Base-by-base conservation (phyloP, 2,888 invertebrate species). In the Oscheius onirici region DNA sequence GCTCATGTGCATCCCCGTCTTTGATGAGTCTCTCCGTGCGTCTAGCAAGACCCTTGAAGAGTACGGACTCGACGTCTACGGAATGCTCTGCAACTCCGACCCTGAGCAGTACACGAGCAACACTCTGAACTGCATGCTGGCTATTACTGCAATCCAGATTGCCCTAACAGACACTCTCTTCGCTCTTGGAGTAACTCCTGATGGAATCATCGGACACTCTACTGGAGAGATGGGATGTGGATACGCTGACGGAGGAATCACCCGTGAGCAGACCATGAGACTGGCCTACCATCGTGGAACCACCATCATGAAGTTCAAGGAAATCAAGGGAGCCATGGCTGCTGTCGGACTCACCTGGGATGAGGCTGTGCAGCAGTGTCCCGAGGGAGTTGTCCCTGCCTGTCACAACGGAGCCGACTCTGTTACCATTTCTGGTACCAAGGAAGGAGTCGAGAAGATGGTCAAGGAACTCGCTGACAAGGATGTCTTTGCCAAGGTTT, bases 151-250 rank as follows among this genome's bases (percentile, higher is more conserved):
- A 60, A 92, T 97, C 88, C 97, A 97, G 91, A 93, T 99, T 68
- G 97, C 94, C 40, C 90, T 97, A n/a, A 94, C 95, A 0, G 97
- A 97, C 89, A 89, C 95, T 67, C 90, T 99, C 70, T 90, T 91
- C 22, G 87, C 93, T 28, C 77, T 90, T 71, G 94, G 44, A 49
- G 57, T 46, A 8, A 74, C 74, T 55, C 95, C 97, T 3, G 95
- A 97, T 88, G 96, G 96, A 68, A 95, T 99, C 87, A 91, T 97
- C 66, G 97, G 97, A 0, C 97, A 99, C 89, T 97, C 96, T 41
- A 94, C 86, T 28, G 95, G 95, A 43, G 95, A 95, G 90, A 90
- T 97, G 6, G 95, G 95, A 1, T 97, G 97, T 89, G 96, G 95
- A 17, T 97, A 97, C 90, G 96, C 95, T 40, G 97, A 97, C 90